Conservation (phyloP, 2,797 vertebrate species). For the Tragopan temminckii region DNA sequence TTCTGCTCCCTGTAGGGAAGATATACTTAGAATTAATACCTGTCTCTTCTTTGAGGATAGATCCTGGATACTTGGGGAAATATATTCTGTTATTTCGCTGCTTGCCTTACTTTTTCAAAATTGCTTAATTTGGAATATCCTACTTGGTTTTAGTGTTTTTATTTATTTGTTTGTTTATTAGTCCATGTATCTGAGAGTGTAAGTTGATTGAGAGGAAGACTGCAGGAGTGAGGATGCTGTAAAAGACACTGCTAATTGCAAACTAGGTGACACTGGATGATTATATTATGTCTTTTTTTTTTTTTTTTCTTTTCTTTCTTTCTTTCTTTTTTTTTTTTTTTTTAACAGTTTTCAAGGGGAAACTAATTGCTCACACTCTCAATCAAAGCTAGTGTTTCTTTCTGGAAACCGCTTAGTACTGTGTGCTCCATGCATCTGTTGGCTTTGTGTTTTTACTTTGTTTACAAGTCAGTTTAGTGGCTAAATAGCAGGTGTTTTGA, state of each 20-base stretch:
- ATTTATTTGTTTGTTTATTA: not conserved
- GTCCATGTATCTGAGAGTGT: not conserved
- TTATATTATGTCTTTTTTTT: too few relatives aligned
- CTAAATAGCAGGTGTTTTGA: not conserved
- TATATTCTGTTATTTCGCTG: not conserved
- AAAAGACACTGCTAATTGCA: accelerated
- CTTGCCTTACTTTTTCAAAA: not conserved
- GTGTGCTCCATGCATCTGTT: not conserved
- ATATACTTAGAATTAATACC: too few relatives aligned
- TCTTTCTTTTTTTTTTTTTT: too few relatives aligned
- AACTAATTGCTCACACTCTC: not conserved
- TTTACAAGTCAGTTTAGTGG: not conserved
- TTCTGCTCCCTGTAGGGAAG: too few relatives aligned
- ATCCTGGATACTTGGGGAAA: too few relatives aligned
- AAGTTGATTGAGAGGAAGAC: not conserved
- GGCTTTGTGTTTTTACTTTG: not conserved
- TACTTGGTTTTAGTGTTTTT: not conserved
- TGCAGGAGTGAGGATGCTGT: not conserved
- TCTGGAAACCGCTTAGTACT: not conserved
- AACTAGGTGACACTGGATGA: accelerated
- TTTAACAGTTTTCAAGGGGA: not conserved
- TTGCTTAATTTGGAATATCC: not conserved
- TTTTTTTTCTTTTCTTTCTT: too few relatives aligned
- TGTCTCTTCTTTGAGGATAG: too few relatives aligned
- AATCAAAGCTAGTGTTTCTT: not conserved